Percentiles rank a stretch among this genome's conserved stretches.
Evolutionary conservation across 2,113 vertebrate species (phyloP).

Genomic region (Climacteris rufus): DNA sequence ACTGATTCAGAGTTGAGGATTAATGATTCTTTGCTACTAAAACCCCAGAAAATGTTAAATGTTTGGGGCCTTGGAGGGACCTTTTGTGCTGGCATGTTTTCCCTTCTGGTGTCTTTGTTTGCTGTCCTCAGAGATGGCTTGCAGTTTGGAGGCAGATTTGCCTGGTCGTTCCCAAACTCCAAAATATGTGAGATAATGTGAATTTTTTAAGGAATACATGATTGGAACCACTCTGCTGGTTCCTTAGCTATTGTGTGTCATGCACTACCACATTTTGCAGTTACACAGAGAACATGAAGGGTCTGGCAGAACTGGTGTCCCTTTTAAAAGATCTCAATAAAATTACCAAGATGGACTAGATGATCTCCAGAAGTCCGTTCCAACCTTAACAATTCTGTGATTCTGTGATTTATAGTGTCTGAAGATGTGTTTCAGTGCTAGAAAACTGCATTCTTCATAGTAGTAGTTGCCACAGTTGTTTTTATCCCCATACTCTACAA

Average conservation of each 20-base stretch:
- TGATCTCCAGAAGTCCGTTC: not conserved
- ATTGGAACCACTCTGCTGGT: not conserved
- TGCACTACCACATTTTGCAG: not conserved
- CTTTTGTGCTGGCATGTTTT: not conserved
- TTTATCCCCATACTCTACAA: not conserved
- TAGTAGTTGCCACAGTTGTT: not conserved
- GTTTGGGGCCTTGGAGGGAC: not conserved
- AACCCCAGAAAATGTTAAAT: not conserved
- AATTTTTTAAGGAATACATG: not conserved
- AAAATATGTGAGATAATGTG: not conserved
- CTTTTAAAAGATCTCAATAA: not conserved
- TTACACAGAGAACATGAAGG: not conserved
- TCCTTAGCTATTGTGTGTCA: not conserved
- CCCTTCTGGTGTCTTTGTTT: not conserved
- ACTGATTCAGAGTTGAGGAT: not conserved
- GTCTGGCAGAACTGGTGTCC: not conserved
- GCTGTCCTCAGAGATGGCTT: not conserved
- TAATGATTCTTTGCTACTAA: not conserved
- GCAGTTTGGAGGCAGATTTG: not conserved
- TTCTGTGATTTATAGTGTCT: not conserved
- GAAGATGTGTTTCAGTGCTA: not conserved
- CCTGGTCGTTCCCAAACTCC: not conserved
- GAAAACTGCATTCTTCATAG: not conserved
- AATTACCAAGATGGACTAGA: not conserved
- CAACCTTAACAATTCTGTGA: not conserved